These are phyloP conservation scores for Rhagium mordax DNA, from an alignment of 2,888 invertebrate species.

Conservation along the genomic window DNA sequence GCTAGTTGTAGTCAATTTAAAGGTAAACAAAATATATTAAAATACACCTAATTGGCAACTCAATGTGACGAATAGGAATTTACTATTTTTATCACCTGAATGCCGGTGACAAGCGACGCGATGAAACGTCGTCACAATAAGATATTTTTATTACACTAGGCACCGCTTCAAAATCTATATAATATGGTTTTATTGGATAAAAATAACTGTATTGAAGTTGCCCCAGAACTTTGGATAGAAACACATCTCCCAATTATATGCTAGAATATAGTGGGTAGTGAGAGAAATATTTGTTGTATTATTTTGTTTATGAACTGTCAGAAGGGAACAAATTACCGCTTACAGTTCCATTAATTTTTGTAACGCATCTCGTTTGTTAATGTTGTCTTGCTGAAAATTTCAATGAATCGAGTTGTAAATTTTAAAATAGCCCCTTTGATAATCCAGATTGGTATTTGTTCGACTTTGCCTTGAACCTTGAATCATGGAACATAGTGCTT, in stretches of 20 bases:
- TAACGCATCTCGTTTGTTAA: background rate
- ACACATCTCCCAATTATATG: background rate
- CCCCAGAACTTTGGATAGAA: background rate
- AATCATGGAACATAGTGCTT: no score
- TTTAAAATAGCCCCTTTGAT: background rate
- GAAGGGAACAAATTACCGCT: background rate
- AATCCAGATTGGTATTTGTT: background rate
- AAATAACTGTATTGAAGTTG: background rate
- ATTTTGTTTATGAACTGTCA: background rate
- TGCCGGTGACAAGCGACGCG: background rate
- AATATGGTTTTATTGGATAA: background rate
- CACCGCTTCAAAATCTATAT: background rate
- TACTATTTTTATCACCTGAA: background rate
- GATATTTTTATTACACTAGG: background rate
- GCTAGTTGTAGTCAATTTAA: no score
- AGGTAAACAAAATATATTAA: background rate
- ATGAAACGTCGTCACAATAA: background rate
- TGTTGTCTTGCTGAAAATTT: background rate
- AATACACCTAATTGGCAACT: background rate
- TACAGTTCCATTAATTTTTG: background rate
- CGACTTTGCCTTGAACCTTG: no score
- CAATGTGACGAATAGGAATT: background rate
- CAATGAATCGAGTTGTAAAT: background rate
- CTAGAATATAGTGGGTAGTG: background rate
- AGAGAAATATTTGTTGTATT: background rate